A percentile compares a stretch with the other conserved stretches of the same genome.
Evolutionary conservation across 2,113 vertebrate genomes (phyloP).

Genomic region (Apteryx mantelli): DNA sequence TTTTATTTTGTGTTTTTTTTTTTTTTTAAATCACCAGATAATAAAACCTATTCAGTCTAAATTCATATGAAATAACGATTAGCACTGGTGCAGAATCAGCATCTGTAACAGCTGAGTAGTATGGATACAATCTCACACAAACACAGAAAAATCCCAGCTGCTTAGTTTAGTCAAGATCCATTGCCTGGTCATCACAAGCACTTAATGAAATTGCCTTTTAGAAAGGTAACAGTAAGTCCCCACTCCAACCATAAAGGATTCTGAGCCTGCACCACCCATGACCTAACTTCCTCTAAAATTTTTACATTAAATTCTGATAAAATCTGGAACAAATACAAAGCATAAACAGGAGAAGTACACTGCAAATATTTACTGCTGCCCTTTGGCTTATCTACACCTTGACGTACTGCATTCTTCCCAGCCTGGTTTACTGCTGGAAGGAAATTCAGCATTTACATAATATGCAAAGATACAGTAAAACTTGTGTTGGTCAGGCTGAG

Average conservation of each 20-base stretch:
- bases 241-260: neutral
- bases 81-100: neutral
- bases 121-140: neutral
- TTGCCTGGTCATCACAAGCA: neutral
- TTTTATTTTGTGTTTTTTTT: neutral
- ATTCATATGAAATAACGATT: neutral
- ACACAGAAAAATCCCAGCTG: neutral
- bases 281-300: neutral
- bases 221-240: neutral
- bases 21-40: too few relatives aligned
- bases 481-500: neutral
- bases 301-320: neutral
- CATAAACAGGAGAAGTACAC: neutral
- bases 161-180: neutral
- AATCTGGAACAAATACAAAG: neutral
- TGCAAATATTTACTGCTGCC: neutral
- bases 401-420: neutral
- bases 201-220: fast-evolving
- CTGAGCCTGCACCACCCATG: neutral
- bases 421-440: neutral
- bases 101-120: neutral
- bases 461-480: neutral
- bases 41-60: neutral
- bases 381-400: neutral
- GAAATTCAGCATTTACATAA: neutral